Percentiles rank a stretch among this genome's conserved stretches.
Evolutionary conservation across 2,113 vertebrate genomes (phyloP).

Genomic region (Melanotaenia duboulayi): DNA sequence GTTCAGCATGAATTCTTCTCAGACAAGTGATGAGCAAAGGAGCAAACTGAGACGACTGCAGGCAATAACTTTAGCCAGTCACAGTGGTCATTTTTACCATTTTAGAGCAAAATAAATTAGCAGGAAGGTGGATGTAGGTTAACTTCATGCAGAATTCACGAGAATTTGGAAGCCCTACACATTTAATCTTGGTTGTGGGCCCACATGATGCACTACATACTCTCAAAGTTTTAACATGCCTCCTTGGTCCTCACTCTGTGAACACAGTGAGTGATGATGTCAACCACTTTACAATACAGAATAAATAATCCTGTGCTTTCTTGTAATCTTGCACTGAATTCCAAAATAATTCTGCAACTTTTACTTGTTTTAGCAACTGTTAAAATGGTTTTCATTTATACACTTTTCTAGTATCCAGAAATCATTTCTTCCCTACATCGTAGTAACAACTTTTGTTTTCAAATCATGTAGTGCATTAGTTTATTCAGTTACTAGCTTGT

Average conservation of each 20-base stretch:
- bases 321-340: neutral
- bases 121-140: neutral
- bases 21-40: conserved; percentile 5
- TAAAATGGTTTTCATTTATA: neutral
- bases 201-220: neutral
- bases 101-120: neutral
- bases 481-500: conserved; percentile 1
- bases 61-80: neutral
- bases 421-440: conserved; percentile 10
- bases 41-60: neutral
- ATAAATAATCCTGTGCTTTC: neutral
- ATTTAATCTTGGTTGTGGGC: neutral
- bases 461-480: neutral
- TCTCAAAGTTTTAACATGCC: neutral
- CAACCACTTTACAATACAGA: too few species aligned
- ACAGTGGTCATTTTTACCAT: neutral
- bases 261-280: neutral
- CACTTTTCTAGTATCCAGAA: too few species aligned
- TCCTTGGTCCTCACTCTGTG: neutral
- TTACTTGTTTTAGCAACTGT: neutral
- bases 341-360: neutral
- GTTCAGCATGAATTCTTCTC: conserved; percentile 8
- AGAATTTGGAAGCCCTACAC: too few species aligned
- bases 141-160: neutral
- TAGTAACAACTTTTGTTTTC: neutral